Conservation (phyloP, 2,113 vertebrate species). For the Indicator maculatus region DNA sequence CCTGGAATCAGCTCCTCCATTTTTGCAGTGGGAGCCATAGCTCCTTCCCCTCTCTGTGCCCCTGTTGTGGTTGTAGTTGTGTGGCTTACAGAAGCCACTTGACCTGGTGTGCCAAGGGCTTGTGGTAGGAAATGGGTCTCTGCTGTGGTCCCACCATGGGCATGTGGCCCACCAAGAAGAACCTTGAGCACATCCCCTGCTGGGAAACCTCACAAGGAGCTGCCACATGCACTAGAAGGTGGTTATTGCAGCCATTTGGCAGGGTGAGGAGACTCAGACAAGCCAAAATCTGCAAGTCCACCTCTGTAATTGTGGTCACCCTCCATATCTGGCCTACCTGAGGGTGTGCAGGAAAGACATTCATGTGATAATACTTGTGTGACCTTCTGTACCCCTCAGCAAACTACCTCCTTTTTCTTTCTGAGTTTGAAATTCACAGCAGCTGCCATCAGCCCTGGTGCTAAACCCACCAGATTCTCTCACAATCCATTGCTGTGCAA, state of each 20-base stretch:
- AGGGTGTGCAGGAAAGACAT: background rate
- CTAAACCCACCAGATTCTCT: background rate
- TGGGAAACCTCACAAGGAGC: background rate
- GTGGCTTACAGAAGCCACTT: background rate
- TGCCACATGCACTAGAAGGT: accelerated
- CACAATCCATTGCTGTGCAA: background rate
- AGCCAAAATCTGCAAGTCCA: background rate
- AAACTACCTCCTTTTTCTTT: background rate
- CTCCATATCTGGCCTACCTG: background rate
- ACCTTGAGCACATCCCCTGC: background rate
- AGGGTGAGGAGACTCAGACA: background rate
- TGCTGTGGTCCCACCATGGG: background rate
- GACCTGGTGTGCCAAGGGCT: background rate
- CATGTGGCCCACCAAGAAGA: background rate
- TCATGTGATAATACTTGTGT: background rate
- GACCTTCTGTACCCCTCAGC: background rate
- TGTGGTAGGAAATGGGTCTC: background rate
- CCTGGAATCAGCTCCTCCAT: background rate
- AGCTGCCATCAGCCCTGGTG: background rate
- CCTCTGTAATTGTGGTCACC: background rate
- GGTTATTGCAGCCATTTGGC: background rate
- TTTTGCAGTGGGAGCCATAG: background rate
- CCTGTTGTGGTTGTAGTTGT: background rate
- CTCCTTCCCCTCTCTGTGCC: background rate
- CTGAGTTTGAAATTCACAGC: background rate